phyloP scores from a whole-genome alignment of 2,113 vertebrate genomes.

The Dipodomys stephensi region DNA sequence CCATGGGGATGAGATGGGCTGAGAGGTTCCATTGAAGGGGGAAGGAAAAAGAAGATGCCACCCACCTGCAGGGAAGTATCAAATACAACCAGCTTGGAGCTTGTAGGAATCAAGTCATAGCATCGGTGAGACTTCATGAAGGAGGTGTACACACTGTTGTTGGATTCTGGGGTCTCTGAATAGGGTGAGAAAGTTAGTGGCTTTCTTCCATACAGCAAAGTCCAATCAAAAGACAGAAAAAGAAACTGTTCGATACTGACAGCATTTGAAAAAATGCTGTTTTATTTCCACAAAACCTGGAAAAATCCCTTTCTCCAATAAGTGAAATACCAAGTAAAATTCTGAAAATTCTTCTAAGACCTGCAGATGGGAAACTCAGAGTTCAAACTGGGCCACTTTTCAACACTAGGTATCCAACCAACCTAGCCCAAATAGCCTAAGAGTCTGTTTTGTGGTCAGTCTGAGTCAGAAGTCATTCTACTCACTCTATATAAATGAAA shows the following conservation, averaged over 20 bases:
- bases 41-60: neutral
- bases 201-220: conserved; percentile 55
- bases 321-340: conserved; percentile 22
- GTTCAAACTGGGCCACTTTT: conserved; percentile 20
- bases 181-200: conserved; percentile 55
- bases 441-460: neutral
- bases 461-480: conserved; percentile 1
- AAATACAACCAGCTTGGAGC: conserved; percentile 98
- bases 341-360: conserved; percentile 43
- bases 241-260: conserved; percentile 45
- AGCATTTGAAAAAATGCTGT: neutral
- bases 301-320: conserved; percentile 31
- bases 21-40: neutral
- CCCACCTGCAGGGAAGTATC: conserved; percentile 97
- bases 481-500: neutral
- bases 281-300: conserved; percentile 42
- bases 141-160: conserved; percentile 91
- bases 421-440: neutral
- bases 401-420: neutral
- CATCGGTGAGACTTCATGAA: conserved; percentile 99
- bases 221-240: conserved; percentile 50
- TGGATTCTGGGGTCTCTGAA: conserved; percentile 86
- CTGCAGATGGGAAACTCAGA: neutral
- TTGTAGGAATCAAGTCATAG: conserved; percentile 98
- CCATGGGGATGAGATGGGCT: neutral